A percentile compares a stretch with the other conserved stretches of the same genome.
phyloP scores from a whole-genome alignment of 1,140 invertebrate genomes.

The Zaprionus kolodkinae region DNA sequence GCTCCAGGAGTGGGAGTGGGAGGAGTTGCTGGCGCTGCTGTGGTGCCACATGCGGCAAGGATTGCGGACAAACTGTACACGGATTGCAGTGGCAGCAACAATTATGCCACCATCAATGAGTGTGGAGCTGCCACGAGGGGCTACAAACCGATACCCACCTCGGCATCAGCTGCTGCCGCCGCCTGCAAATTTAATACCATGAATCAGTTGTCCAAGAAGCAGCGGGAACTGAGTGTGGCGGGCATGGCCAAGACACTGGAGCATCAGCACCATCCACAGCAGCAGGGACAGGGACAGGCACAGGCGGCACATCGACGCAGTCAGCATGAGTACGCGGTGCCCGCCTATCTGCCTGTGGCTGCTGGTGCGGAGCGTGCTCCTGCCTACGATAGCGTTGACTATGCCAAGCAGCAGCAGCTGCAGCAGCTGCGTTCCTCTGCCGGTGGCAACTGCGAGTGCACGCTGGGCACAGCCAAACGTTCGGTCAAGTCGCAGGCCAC shows the following conservation, averaged over 20 bases:
- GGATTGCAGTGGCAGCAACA: constrained; percentile 71
- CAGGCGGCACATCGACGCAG: constrained; percentile 59
- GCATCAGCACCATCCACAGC: constrained; percentile 68
- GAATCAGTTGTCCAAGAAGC: constrained; percentile 73
- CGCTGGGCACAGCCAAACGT: constrained; percentile 78
- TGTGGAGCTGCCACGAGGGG: constrained; percentile 54
- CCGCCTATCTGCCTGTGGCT: constrained; percentile 58
- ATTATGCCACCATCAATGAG: constrained; percentile 83
- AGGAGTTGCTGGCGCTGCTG: constrained; percentile 2
- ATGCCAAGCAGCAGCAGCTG: constrained; percentile 65
- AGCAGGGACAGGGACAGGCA: constrained; percentile 55
- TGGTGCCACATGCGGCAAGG: constrained; percentile 40
- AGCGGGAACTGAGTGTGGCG: constrained; percentile 62
- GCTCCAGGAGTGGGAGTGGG: not conserved
- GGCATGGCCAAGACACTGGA: constrained; percentile 75
- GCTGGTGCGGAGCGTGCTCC: constrained; percentile 35
- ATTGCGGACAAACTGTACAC: constrained; percentile 61
- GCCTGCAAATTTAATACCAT: constrained; percentile 81
- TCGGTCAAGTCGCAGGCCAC: constrained; percentile 67
- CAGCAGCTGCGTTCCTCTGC: constrained; percentile 1
- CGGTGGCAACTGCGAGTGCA: constrained; percentile 60
- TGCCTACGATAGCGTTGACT: constrained; percentile 75
- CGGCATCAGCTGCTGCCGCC: constrained; percentile 64
- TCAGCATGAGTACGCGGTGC: constrained; percentile 83
- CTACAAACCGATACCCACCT: constrained; percentile 75